A percentile compares a stretch with the other conserved stretches of the same genome.
phyloP scores from a whole-genome alignment of 2,888 invertebrate genomes.

The Erebia epiphron region DNA sequence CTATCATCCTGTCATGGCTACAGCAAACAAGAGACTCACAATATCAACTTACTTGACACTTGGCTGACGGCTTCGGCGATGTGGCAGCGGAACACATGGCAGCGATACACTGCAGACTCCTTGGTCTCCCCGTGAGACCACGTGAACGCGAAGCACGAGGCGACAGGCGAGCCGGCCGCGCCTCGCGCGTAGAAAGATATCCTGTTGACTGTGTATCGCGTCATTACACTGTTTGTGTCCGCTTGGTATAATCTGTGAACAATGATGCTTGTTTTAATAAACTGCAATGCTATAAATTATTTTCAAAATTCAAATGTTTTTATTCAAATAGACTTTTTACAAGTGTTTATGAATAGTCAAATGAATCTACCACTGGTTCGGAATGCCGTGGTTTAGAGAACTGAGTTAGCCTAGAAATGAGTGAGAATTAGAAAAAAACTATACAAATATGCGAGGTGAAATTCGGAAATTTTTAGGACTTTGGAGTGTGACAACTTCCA shows the following conservation, averaged over 20 bases:
- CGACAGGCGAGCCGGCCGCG: conserved; percentile 89
- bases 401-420: no score
- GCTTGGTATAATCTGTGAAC: conserved; percentile 90
- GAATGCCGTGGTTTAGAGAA: no score
- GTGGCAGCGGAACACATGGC: conserved; percentile 98
- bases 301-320: no score
- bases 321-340: no score
- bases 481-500: no score
- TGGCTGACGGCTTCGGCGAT: conserved; percentile 95
- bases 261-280: background rate
- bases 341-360: no score
- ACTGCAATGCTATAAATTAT: no score
- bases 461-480: no score
- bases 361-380: no score
- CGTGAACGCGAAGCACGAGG: conserved; percentile 98
- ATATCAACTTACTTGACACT: conserved; percentile 85
- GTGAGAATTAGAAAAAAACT: no score
- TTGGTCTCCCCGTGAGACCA: conserved; percentile 96
- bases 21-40: background rate
- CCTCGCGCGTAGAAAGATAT: conserved; percentile 98
- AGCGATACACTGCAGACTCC: conserved; percentile 95
- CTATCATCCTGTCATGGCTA: no score
- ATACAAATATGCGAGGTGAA: no score
- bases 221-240: conserved; percentile 90
- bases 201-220: conserved; percentile 94